Percentiles rank a stretch among this genome's conserved stretches.
Evolutionary conservation across 2,797 vertebrate genomes (phyloP).

Genomic region (Merluccius polli): DNA sequence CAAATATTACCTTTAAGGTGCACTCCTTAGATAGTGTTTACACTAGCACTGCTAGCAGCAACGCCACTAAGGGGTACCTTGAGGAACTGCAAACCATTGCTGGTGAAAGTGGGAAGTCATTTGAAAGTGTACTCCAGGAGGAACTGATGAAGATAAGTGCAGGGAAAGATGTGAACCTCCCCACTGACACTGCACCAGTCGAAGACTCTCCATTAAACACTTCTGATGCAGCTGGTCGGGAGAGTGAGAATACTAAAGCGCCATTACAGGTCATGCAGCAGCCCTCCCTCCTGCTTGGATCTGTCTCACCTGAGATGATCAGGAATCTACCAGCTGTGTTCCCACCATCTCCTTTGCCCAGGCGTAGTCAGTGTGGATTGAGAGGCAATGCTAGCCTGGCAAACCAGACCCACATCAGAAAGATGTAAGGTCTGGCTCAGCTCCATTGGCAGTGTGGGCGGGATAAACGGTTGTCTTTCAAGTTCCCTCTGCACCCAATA

Average conservation of each 20-base stretch:
- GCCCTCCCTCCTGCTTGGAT: conserved; percentile 1
- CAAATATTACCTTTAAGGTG: conserved; percentile 6
- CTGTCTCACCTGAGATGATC: neutral
- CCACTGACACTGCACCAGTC: neutral
- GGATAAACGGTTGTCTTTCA: too few species aligned
- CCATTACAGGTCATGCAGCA: neutral
- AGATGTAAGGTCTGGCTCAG: too few species aligned
- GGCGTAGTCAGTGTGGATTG: too few species aligned
- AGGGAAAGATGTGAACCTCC: conserved; percentile 1
- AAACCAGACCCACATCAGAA: too few species aligned
- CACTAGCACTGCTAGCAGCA: conserved; percentile 12
- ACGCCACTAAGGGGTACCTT: conserved; percentile 19
- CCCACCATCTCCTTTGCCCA: too few species aligned
- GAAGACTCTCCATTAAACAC: neutral
- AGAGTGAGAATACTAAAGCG: neutral
- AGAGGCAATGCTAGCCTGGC: too few species aligned
- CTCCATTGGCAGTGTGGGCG: too few species aligned
- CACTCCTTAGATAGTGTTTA: conserved; percentile 12
- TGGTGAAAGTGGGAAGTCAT: conserved; percentile 3
- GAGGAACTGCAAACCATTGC: conserved; percentile 19
- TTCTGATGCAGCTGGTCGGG: neutral
- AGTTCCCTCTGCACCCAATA: too few species aligned
- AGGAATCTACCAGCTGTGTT: too few species aligned
- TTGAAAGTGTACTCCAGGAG: conserved; percentile 9
- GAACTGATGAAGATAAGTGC: conserved; percentile 14